Evolutionary conservation across 1,140 invertebrate species (phyloP), one percentile per base, ranked within the genome.

Genomic region (Periplaneta americana): DNA sequence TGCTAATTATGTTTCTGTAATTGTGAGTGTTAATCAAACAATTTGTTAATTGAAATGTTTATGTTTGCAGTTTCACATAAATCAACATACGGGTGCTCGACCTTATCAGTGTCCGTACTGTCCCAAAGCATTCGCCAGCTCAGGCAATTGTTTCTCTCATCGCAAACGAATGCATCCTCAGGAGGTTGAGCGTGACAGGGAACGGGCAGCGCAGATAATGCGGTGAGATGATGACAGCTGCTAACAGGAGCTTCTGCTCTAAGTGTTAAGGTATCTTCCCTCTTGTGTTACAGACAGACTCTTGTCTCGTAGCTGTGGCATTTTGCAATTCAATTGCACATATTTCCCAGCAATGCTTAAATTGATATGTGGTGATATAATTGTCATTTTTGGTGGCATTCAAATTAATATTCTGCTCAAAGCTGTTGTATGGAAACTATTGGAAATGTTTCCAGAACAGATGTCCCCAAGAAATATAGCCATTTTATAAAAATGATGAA

Each of bases 61-160:
- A 82, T 85, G 82, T 80, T 88, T 87, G 28, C 86, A 93, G 90
- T 94, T 95, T 87, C 94, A 95, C 86, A 93, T 94, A 83, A 94
- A 95, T 86, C 93, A 94, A 85, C 95, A 97, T 86, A 96, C 94
- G 31, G 95, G 95, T 74, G 94, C 92, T 31, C 91, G 94, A 82
- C 95, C 95, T 11, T 96, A 96, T 88, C 92, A 93, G 86, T 96
- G 96, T 89, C 92, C 93, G 32, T 95, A 95, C 86, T 96, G 95
- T 89, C 92, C 94, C 2, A 93, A 94, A 85, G 91, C 93, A 22
- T 97, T 97, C 86, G 93, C 93, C 17, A 94, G 93, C 86, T 94
- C 93, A n/a, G 93, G 93, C 18, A 95, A 95, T 84, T 94, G 93
- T 85, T 94, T 94, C 85, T 94, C 93, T 2, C 93, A 95, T 85